These are phyloP conservation scores for Heliconius hewitsoni DNA, from an alignment of 1,140 invertebrate species.

Conservation along the genomic window DNA sequence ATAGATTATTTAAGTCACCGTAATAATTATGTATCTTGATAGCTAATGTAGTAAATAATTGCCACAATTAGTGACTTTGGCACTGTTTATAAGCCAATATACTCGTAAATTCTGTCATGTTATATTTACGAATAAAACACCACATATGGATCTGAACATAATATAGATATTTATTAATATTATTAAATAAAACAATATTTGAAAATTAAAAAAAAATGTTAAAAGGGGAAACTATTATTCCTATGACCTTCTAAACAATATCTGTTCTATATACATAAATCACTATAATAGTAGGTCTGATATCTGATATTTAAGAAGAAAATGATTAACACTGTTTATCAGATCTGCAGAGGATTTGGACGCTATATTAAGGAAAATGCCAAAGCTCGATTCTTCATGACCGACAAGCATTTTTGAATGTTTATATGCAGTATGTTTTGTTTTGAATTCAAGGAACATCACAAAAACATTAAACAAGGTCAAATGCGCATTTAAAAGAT, in stretches of 20 bases:
- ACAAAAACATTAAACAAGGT: no score
- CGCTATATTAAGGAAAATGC: not conserved
- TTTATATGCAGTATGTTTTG: conserved; percentile 1
- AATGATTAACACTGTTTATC: not conserved
- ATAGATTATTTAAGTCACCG: not conserved
- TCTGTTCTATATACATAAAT: not conserved
- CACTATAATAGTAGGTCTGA: not conserved
- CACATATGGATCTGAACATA: not conserved
- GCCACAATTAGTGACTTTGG: conserved; percentile 21
- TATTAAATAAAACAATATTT: not conserved
- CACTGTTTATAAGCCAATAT: conserved; percentile 17
- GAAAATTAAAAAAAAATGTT: not conserved
- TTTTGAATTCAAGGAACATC: not conserved
- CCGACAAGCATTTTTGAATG: not conserved
- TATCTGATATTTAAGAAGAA: not conserved
- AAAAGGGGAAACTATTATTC: no score
- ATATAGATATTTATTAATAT: not conserved
- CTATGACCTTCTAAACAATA: no score
- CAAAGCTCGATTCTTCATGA: not conserved
- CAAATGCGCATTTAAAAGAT: no score
- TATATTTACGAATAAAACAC: not conserved
- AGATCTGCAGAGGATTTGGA: not conserved
- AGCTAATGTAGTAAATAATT: conserved; percentile 19
- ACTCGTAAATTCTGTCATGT: conserved; percentile 7
- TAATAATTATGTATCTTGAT: conserved; percentile 6